phyloP scores from a whole-genome alignment of 2,888 invertebrate genomes.

The Alitta virens region DNA sequence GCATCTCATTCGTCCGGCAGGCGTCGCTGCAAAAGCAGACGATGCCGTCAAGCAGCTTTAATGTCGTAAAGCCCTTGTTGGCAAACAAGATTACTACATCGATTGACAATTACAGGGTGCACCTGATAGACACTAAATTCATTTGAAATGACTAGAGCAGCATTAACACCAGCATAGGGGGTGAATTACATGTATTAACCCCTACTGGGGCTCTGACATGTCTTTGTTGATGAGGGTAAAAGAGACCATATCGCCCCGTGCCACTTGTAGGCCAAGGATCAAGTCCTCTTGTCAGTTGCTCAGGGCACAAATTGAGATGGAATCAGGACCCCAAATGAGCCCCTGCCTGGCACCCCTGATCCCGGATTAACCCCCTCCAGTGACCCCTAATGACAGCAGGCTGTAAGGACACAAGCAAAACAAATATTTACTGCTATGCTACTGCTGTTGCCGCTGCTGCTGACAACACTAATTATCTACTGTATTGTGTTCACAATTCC shows the following conservation, averaged over 20 bases:
- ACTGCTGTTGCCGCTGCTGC: too few relatives aligned
- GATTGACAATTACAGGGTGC: not conserved
- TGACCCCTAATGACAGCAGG: too few relatives aligned
- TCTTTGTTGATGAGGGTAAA: not conserved
- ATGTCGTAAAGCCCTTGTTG: not conserved
- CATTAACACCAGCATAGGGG: not conserved
- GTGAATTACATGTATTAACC: not conserved
- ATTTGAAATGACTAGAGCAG: not conserved
- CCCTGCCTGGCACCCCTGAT: too few relatives aligned
- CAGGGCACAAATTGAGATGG: not conserved
- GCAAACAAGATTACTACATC: slow-evolving; percentile 2
- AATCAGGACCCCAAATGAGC: not conserved
- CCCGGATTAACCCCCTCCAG: too few relatives aligned
- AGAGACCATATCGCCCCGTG: not conserved
- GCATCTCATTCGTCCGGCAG: too few relatives aligned
- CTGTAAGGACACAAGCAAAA: too few relatives aligned
- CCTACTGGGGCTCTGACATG: not conserved
- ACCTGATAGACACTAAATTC: slow-evolving; percentile 2
- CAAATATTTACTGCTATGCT: too few relatives aligned
- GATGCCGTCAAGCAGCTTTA: not conserved
- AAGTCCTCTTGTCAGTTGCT: not conserved
- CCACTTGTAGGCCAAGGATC: not conserved
- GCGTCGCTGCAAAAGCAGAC: not conserved
- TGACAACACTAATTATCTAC: too few relatives aligned
- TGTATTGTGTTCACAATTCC: too few relatives aligned